Percentiles rank a stretch among this genome's conserved stretches.
These are phyloP conservation scores for Drosophila triauraria DNA, from an alignment of 1,140 invertebrate species.

Conservation along the genomic window DNA sequence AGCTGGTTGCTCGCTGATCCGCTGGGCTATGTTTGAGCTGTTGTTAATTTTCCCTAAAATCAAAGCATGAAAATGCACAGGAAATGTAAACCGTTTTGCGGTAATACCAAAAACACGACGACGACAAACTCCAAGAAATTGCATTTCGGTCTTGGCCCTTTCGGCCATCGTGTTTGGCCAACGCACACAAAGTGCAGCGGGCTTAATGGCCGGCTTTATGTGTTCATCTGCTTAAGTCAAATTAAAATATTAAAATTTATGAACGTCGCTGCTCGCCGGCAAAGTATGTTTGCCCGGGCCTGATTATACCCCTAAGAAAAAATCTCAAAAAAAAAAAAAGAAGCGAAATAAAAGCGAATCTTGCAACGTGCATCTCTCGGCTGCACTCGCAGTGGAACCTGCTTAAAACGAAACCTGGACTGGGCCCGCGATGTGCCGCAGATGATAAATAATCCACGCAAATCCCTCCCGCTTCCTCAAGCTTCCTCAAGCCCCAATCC, in stretches of 20 bases:
- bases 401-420: slow-evolving; percentile 74
- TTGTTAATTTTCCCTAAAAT: slow-evolving; percentile 84
- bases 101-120: slow-evolving; percentile 51
- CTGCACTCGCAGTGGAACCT: slow-evolving; percentile 39
- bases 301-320: slow-evolving; percentile 41
- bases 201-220: slow-evolving; percentile 71
- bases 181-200: slow-evolving; percentile 30
- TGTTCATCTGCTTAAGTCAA: slow-evolving; percentile 71
- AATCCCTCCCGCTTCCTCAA: slow-evolving; percentile 47
- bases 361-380: slow-evolving; percentile 75
- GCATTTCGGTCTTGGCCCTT: slow-evolving; percentile 51
- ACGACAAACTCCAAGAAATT: slow-evolving; percentile 60
- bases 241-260: slow-evolving; percentile 84
- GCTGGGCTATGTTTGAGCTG: slow-evolving; percentile 70
- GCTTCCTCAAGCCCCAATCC: slow-evolving; percentile 9
- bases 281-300: slow-evolving; percentile 56
- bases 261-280: slow-evolving; percentile 46
- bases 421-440: slow-evolving; percentile 58
- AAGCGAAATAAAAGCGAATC: slow-evolving; percentile 58
- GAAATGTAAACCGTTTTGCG: slow-evolving; percentile 77
- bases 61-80: slow-evolving; percentile 80
- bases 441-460: slow-evolving; percentile 84
- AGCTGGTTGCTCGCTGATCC: slow-evolving; percentile 57
- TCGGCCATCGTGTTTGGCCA: slow-evolving; percentile 35
- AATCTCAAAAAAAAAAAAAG: slow-evolving; percentile 1